Evolutionary conservation across 2,888 invertebrate species (phyloP).

Genomic region (Steinernema carpocapsae): DNA sequence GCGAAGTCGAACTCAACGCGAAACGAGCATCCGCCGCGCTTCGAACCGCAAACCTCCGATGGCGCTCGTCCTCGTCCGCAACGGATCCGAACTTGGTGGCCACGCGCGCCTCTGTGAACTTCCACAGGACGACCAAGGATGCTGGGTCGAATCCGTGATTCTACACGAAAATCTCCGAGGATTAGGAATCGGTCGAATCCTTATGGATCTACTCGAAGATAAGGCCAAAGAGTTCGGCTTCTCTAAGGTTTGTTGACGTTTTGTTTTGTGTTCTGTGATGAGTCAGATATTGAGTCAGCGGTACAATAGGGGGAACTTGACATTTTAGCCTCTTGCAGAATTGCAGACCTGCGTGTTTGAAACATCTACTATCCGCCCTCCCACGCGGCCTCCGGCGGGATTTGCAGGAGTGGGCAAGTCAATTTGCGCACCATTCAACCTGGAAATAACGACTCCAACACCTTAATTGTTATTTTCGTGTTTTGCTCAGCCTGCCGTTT

Average conservation of each 20-base stretch:
- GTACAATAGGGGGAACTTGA: no score
- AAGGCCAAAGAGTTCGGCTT: constrained; percentile 17
- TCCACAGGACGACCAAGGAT: constrained; percentile 22
- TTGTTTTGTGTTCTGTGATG: not conserved
- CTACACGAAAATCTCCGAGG: constrained; percentile 30
- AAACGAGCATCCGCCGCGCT: constrained; percentile 28
- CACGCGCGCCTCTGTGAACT: constrained; percentile 31
- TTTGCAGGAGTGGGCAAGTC: no score
- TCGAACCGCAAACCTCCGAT: constrained; percentile 31
- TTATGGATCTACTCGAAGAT: constrained; percentile 21
- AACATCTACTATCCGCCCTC: no score
- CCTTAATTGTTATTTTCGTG: no score
- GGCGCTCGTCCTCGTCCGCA: constrained; percentile 15
- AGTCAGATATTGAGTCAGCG: no score
- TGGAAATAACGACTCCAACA: no score
- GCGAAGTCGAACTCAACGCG: constrained; percentile 20
- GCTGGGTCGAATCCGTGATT: constrained; percentile 37
- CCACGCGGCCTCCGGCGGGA: no score
- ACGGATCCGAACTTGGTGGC: constrained; percentile 14
- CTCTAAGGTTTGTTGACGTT: not conserved
- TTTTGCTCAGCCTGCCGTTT: no score
- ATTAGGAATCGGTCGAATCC: constrained; percentile 26
- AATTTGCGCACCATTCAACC: no score
- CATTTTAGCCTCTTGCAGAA: no score
- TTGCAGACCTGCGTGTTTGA: no score